Base-by-base conservation (phyloP, 2,888 invertebrate species). In the Lasioglossum marginatum region DNA sequence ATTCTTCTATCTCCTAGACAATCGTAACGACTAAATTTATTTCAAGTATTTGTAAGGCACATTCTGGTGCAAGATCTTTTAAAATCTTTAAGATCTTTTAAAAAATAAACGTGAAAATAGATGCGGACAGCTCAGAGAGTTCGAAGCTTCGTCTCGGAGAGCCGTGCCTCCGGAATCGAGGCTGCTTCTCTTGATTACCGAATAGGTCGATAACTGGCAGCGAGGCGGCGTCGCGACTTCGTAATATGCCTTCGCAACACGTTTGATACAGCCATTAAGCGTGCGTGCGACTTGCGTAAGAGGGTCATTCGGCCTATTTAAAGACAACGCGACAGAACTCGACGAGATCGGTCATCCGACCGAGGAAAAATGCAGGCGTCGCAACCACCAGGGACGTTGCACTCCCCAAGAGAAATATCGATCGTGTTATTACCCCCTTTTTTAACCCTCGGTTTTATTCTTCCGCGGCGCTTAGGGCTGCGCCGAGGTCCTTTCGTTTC, bases 281-380 rank as follows among this genome's bases (percentile, higher is more conserved):
- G 66, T 52, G 81, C 60, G 60, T 27, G 34, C 31, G 68, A 48
- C 66, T 82, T 78, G 84, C 84, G 82, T 74, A 78, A 82, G 60
- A 63, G 78, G 63, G 74, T 82, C 68, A 48, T 19, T 68, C 63
- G 71, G 70, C 37, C 82, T 82, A 84, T 84, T 84, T 84, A 84
- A 84, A 84, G 82, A 77, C 37, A 75, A 63, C 48, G 37, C 68
- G 63, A 68, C 66, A 31, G 23, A 34, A 68, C 68, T 23, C 19
- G 66, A 34, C 68, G 68, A 34, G 34, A 23, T 31, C 63, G 34
- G 66, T 48, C 63, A 40, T 70, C 68, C 79, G 23, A 76, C 57
- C 19, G 34, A 63, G 63, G 19, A 63, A 63, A 79, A 79, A 77
- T 27, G n/a, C 40, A 40, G 60, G 27, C 27, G 1, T 57, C 37